Base-by-base conservation (phyloP, 2,888 invertebrate genomes). In the Tiliacea aurago region DNA sequence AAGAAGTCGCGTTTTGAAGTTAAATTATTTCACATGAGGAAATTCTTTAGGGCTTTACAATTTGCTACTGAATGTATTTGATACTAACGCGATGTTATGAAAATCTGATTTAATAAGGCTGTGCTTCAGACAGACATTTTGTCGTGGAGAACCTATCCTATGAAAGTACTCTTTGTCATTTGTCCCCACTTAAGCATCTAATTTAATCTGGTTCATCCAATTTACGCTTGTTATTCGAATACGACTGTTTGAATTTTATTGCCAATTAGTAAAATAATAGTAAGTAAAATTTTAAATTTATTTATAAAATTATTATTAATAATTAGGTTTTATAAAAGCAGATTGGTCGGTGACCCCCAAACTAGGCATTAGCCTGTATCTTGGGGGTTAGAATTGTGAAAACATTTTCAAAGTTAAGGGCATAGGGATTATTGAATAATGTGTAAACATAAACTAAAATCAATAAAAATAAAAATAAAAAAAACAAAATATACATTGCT, bases 11-110 rank as follows among this genome's bases (percentile, higher is more conserved):
- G 88, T 91, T 91, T 87, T 86, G 80, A 93, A 94, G 93, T 93
- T 92, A 93, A 94, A 95, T 95, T 93, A 94, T 94, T 93, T 91
- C 91, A 93, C 94, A 91, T 93, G 93, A 92, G 87, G 87, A 89
- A 91, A 89, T 93, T 91, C 91, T 94, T 91, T 89, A 94, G 93
- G 88, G 91, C 88, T 92, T 93, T 91, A 91, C 89, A 90, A 93
- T 91, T 92, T 89, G 85, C 87, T 82, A 86, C 84, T 88, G 89
- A 89, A 90, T 90, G 87, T 90, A 86, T 87, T 89, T 91, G 89
- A 91, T 92, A 91, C 91, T 88, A 91, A 91, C 81, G 85, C 84
- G 87, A 87, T 88, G 89, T 89, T 88, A 86, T 83, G 86, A 91
- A 86, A 90, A 91, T 90, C 84, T 80, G 85, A 91, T 91, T 91